Evolutionary conservation across 2,113 vertebrate species (phyloP).

Genomic region (Bubo scandiacus): DNA sequence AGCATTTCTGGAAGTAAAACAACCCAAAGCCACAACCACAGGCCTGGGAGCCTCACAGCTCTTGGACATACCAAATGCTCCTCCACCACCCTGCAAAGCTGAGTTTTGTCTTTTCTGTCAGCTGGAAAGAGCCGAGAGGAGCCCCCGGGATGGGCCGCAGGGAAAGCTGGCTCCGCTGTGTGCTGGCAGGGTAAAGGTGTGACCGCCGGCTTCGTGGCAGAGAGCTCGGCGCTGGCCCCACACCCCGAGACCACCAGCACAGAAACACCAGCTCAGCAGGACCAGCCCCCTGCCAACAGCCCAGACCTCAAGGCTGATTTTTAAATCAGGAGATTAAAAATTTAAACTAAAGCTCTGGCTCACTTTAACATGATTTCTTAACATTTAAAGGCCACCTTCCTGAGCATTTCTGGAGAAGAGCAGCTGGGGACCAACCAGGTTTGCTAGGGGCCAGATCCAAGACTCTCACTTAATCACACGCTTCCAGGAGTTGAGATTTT

Average conservation of each 20-base stretch:
- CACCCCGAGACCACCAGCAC: not conserved
- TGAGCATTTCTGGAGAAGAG: not conserved
- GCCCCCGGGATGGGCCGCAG: fast-evolving
- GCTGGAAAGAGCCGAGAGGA: not conserved
- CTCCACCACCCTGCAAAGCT: not conserved
- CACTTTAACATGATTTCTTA: slow-evolving; percentile 12
- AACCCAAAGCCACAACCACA: fast-evolving
- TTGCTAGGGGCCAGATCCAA: not conserved
- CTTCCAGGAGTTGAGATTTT: not conserved
- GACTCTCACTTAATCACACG: not conserved
- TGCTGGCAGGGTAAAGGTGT: not conserved
- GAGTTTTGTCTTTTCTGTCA: not conserved
- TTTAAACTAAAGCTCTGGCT: slow-evolving; percentile 31
- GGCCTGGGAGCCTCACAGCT: not conserved
- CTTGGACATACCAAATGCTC: not conserved
- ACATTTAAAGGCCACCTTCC: slow-evolving; percentile 53
- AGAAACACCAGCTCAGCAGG: not conserved
- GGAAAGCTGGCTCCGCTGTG: not conserved
- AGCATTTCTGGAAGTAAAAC: fast-evolving
- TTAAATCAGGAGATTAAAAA: slow-evolving; percentile 44
- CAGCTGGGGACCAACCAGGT: slow-evolving; percentile 15
- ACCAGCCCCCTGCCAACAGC: not conserved
- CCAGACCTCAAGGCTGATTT: not conserved
- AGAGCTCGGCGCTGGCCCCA: fast-evolving
- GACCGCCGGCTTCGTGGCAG: fast-evolving